A percentile compares a stretch with the other conserved stretches of the same genome.
Conservation (phyloP, 2,113 vertebrate genomes). For the Podarcis raffonei region DNA sequence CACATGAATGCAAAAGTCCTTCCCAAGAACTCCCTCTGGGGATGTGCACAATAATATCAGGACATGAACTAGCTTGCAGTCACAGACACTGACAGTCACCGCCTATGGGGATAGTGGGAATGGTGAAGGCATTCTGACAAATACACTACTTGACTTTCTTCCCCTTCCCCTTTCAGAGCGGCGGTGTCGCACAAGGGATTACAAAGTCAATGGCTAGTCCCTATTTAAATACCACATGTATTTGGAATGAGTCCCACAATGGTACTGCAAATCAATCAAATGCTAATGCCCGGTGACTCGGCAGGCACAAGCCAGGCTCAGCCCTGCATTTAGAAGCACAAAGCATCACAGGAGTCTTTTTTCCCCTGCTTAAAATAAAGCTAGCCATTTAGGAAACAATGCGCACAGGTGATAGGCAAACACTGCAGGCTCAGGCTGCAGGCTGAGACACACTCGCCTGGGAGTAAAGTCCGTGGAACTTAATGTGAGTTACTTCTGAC, state of each 20-base stretch:
- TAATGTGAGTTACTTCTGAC: background rate
- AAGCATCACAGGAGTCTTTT: background rate
- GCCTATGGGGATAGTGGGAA: conserved; percentile 82
- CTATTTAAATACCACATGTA: conserved; percentile 86
- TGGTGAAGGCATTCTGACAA: conserved; percentile 81
- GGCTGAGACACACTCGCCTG: background rate
- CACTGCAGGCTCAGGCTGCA: background rate
- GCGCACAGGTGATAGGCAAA: background rate
- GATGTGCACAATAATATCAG: conserved; percentile 83
- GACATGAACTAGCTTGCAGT: conserved; percentile 78
- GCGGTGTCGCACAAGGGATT: conserved; percentile 82
- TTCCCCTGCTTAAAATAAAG: background rate
- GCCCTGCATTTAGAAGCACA: conserved; percentile 64
- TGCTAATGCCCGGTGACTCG: conserved; percentile 80
- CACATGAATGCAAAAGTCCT: conserved; percentile 76
- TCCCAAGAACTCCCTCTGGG: conserved; percentile 76
- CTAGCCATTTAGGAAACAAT: conserved; percentile 31
- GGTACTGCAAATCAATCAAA: conserved; percentile 77
- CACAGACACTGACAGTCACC: conserved; percentile 84
- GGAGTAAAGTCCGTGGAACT: background rate
- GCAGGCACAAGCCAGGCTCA: conserved; percentile 76
- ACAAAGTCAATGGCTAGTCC: conserved; percentile 81
- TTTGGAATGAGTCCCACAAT: conserved; percentile 74
- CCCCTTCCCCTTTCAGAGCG: conserved; percentile 69
- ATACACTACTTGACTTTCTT: conserved; percentile 84